Percentiles rank a stretch among this genome's conserved stretches.
These are phyloP conservation scores for Piprites chloris DNA, from an alignment of 2,113 vertebrate species.

Conservation along the genomic window DNA sequence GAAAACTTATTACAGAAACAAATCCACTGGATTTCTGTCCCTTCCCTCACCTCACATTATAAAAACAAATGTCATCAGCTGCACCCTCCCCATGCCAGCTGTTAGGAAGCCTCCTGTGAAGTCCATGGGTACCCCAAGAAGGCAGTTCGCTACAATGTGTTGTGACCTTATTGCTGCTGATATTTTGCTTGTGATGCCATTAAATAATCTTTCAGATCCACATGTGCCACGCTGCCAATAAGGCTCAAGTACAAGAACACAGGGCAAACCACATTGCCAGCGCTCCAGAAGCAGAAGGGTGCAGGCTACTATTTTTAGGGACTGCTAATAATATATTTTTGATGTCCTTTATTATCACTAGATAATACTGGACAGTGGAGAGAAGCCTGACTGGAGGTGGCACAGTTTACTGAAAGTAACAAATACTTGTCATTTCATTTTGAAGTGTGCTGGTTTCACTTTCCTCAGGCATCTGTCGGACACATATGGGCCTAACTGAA, in stretches of 20 bases:
- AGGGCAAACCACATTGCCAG: background rate
- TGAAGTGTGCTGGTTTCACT: background rate
- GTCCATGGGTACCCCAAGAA: background rate
- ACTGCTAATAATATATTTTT: background rate
- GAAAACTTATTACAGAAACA: background rate
- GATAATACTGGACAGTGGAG: background rate
- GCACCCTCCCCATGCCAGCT: background rate
- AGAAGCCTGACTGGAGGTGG: background rate
- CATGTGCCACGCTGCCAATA: fast-evolving
- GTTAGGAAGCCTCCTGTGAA: background rate
- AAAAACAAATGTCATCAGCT: fast-evolving
- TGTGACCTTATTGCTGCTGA: background rate
- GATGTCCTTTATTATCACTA: background rate
- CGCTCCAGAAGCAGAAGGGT: background rate
- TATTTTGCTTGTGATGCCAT: conserved; percentile 18
- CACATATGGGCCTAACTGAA: background rate
- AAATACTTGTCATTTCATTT: background rate
- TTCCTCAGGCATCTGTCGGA: background rate
- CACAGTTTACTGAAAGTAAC: background rate
- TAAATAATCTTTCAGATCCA: background rate
- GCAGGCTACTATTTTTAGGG: background rate
- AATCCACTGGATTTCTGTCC: background rate
- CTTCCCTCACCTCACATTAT: background rate
- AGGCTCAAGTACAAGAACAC: fast-evolving
- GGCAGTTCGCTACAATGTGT: background rate